These are phyloP conservation scores for Tenthredo amoena DNA, from an alignment of 2,888 invertebrate genomes.

Conservation along the genomic window DNA sequence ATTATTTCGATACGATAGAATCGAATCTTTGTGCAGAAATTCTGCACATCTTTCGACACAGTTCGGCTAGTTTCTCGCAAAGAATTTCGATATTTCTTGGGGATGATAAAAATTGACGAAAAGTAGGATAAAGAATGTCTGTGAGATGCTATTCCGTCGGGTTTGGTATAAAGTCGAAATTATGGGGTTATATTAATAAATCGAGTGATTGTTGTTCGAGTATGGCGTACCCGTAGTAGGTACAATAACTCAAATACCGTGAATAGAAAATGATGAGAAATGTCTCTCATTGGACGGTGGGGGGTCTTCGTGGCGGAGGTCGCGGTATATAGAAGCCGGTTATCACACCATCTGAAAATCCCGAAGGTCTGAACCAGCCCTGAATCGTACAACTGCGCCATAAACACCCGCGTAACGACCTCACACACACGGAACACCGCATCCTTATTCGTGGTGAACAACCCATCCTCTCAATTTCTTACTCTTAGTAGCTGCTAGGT, in stretches of 20 bases:
- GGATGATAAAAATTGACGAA: too few relatives aligned
- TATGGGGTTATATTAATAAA: conserved; percentile 72
- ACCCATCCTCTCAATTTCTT: conserved; percentile 5
- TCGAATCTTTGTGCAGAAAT: too few relatives aligned
- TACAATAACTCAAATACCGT: conserved; percentile 74
- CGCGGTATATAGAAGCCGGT: conserved; percentile 61
- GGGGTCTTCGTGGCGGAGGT: conserved; percentile 69
- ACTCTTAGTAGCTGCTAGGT: neutral
- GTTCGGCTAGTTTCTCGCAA: too few relatives aligned
- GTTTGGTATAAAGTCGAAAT: too few relatives aligned
- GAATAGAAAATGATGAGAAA: conserved; percentile 78
- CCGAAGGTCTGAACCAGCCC: conserved; percentile 54
- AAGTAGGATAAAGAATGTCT: too few relatives aligned
- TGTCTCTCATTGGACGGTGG: conserved; percentile 77
- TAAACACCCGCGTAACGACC: conserved; percentile 73
- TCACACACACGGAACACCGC: conserved; percentile 35
- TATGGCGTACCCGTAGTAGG: conserved; percentile 58
- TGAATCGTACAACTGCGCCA: conserved; percentile 64
- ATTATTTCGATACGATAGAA: too few relatives aligned
- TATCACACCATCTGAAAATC: conserved; percentile 72
- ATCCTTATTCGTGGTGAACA: neutral
- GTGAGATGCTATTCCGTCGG: too few relatives aligned
- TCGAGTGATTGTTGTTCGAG: conserved; percentile 73
- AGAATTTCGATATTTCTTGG: too few relatives aligned
- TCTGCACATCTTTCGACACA: too few relatives aligned